These are phyloP conservation scores for Chelidonichthys spinosus DNA, from an alignment of 2,797 vertebrate species.

Conservation along the genomic window DNA sequence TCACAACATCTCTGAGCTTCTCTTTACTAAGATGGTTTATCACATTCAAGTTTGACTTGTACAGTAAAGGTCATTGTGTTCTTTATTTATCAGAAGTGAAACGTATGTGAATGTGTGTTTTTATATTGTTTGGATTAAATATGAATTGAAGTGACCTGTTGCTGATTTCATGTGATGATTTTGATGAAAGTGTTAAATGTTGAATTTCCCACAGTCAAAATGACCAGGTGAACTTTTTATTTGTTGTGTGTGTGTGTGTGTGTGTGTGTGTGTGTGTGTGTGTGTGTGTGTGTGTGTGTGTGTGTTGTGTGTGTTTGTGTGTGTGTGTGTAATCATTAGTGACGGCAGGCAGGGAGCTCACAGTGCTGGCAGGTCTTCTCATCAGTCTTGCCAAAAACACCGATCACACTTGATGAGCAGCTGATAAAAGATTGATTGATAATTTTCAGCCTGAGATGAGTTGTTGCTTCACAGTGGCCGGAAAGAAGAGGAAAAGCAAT, in stretches of 20 bases:
- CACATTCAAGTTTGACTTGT: slow-evolving; percentile 17
- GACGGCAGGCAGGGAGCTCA: slow-evolving; percentile 42
- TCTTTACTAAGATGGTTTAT: slow-evolving; percentile 30
- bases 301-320: too few relatives aligned
- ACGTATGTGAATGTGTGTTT: slow-evolving; percentile 2
- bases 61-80: slow-evolving; percentile 3
- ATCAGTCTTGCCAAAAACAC: slow-evolving; percentile 56
- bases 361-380: slow-evolving; percentile 56
- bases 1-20: slow-evolving; percentile 47
- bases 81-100: slow-evolving; percentile 13
- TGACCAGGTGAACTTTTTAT: slow-evolving; percentile 14
- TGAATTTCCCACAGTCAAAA: background rate
- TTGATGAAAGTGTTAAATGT: slow-evolving; percentile 3
- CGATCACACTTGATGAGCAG: slow-evolving; percentile 55
- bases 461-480: slow-evolving; percentile 28
- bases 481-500: slow-evolving; percentile 19
- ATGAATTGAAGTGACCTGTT: slow-evolving; percentile 15
- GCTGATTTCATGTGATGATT: slow-evolving; percentile 28
- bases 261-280: too few relatives aligned
- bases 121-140: slow-evolving; percentile 32
- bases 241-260: too few relatives aligned
- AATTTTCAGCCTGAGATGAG: slow-evolving; percentile 43
- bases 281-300: too few relatives aligned
- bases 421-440: slow-evolving; percentile 47
- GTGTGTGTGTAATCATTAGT: slow-evolving; percentile 32